A percentile compares a stretch with the other conserved stretches of the same genome.
phyloP scores from a whole-genome alignment of 2,797 vertebrate genomes.

The Philypnodon macrostomus region DNA sequence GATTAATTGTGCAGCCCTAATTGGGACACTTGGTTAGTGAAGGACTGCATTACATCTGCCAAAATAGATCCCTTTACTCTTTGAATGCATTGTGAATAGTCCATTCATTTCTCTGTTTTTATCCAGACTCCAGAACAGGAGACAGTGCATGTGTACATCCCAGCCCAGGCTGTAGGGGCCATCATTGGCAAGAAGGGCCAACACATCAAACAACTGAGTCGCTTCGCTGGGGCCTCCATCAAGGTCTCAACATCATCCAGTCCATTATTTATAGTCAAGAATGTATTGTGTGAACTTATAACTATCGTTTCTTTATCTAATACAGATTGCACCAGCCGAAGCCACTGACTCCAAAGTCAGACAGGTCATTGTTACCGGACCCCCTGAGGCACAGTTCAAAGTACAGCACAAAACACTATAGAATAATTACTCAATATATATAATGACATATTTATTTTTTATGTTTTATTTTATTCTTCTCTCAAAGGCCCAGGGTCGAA shows the following conservation, averaged over 20 bases:
- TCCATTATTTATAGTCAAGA: neutral
- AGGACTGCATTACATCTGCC: too few relatives aligned
- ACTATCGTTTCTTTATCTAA: neutral
- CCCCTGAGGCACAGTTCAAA: constrained; percentile 95
- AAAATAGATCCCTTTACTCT: neutral
- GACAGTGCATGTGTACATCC: constrained; percentile 93
- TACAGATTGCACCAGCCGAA: constrained; percentile 91
- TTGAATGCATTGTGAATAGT: neutral
- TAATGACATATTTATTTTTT: too few relatives aligned
- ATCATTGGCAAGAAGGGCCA: constrained; percentile 97
- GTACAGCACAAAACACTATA: constrained; percentile 58
- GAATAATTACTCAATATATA: too few relatives aligned
- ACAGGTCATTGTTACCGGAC: constrained; percentile 93
- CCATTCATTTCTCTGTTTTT: constrained; percentile 5
- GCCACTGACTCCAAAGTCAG: constrained; percentile 91
- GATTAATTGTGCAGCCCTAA: too few relatives aligned
- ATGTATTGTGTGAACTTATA: neutral
- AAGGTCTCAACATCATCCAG: constrained; percentile 75
- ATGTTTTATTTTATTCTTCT: too few relatives aligned
- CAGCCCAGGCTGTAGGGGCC: constrained; percentile 92
- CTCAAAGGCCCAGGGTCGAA: constrained; percentile 88
- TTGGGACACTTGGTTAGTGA: too few relatives aligned
- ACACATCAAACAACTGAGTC: constrained; percentile 95
- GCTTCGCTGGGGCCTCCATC: constrained; percentile 93
- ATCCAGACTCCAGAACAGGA: constrained; percentile 93